Conservation (phyloP, 2,797 vertebrate genomes). For the Geotrypetes seraphini region DNA sequence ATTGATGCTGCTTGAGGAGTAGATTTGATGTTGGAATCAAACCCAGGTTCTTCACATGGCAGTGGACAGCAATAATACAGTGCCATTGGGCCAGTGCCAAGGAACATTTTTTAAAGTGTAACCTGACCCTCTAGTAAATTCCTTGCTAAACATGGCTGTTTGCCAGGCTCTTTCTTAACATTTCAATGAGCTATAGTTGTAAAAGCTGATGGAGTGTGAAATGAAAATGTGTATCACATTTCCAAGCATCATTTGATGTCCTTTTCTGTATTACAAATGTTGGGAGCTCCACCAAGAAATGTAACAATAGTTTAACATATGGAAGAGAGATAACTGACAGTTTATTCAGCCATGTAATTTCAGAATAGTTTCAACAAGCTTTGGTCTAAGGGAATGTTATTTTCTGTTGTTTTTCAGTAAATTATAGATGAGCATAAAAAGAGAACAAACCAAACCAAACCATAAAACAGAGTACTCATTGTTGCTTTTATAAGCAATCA, state of each 20-base stretch:
- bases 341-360: slow-evolving; percentile 42
- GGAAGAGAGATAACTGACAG: slow-evolving; percentile 40
- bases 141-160: slow-evolving; percentile 48
- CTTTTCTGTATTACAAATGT: slow-evolving; percentile 51
- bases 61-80: too few relatives aligned
- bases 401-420: slow-evolving; percentile 18
- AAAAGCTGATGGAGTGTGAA: slow-evolving; percentile 96
- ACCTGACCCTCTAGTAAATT: slow-evolving; percentile 48
- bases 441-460: slow-evolving; percentile 4
- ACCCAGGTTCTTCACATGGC: too few relatives aligned
- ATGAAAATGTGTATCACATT: slow-evolving; percentile 98
- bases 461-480: slow-evolving; percentile 2
- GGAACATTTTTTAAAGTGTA: too few relatives aligned
- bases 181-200: slow-evolving; percentile 67
- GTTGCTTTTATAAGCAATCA: slow-evolving; percentile 5
- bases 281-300: slow-evolving; percentile 35
- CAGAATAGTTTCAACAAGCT: slow-evolving; percentile 22
- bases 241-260: slow-evolving; percentile 69
- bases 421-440: slow-evolving; percentile 24
- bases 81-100: too few relatives aligned
- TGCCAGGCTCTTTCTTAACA: slow-evolving; percentile 47
- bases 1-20: too few relatives aligned
- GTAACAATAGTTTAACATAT: slow-evolving; percentile 40
- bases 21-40: too few relatives aligned
- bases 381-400: too few relatives aligned